phyloP scores from a whole-genome alignment of 2,797 vertebrate species.

The Tangara arthus region DNA sequence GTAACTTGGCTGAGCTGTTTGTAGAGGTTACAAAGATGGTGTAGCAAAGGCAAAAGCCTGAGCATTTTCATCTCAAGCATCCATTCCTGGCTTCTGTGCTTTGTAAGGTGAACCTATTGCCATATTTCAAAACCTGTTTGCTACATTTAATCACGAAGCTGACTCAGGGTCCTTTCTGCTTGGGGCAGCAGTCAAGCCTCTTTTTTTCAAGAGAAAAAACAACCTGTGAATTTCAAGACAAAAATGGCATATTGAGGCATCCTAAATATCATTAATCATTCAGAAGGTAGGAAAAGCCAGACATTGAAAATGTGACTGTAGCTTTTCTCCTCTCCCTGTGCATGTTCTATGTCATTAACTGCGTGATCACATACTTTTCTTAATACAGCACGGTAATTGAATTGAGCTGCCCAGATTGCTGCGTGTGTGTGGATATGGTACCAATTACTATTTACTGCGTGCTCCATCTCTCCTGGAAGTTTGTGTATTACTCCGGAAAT shows the following conservation, averaged over 20 bases:
- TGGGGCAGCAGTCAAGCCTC: background rate
- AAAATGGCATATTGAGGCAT: background rate
- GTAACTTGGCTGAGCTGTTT: background rate
- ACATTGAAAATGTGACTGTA: background rate
- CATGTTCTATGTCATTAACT: conserved; percentile 25
- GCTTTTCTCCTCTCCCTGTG: background rate
- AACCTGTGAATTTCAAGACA: background rate
- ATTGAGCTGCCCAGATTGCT: background rate
- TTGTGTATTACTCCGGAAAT: background rate
- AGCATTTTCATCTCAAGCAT: background rate
- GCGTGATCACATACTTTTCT: background rate
- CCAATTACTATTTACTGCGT: background rate
- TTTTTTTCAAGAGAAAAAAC: background rate
- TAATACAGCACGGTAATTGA: background rate
- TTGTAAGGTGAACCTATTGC: background rate
- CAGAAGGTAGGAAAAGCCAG: background rate
- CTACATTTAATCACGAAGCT: background rate
- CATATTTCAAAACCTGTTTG: background rate
- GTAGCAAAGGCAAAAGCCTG: background rate
- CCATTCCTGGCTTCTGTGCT: background rate
- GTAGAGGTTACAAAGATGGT: background rate
- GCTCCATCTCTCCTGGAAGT: background rate
- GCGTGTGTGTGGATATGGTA: background rate
- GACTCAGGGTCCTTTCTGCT: background rate
- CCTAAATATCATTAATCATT: background rate